Conservation (phyloP, 2,113 vertebrate genomes). For the Eretmochelys imbricata region DNA sequence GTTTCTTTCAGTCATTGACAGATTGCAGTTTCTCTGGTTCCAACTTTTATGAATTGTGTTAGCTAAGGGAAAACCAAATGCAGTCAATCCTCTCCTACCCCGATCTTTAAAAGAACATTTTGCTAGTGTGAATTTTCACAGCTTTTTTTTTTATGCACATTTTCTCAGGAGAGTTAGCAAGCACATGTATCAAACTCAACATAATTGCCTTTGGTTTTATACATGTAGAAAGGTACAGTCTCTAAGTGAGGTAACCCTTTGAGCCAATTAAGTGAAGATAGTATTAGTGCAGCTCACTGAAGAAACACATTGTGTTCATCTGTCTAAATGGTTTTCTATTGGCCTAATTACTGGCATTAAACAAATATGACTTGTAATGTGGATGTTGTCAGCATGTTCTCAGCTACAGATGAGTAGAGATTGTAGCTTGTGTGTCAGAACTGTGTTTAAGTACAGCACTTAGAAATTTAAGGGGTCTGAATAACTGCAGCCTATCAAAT, state of each 20-base stretch:
- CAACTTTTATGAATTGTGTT: neutral
- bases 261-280: slow-evolving; percentile 49
- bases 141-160: neutral
- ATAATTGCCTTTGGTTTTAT: neutral
- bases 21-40: neutral
- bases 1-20: neutral
- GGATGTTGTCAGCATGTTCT: neutral
- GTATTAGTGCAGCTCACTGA: neutral
- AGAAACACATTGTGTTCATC: neutral
- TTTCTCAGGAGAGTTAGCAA: neutral
- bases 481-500: accelerated
- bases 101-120: neutral
- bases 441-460: neutral
- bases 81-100: neutral
- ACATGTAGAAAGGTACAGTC: neutral
- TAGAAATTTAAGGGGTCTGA: neutral
- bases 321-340: slow-evolving; percentile 7
- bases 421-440: neutral
- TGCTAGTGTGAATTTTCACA: neutral
- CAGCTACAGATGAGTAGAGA: neutral
- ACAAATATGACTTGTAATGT: neutral
- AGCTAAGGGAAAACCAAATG: neutral
- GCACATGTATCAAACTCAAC: accelerated
- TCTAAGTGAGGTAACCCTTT: neutral
- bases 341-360: neutral